Base-by-base conservation (phyloP, 2,888 invertebrate species). In the Eretmocerus hayati region DNA sequence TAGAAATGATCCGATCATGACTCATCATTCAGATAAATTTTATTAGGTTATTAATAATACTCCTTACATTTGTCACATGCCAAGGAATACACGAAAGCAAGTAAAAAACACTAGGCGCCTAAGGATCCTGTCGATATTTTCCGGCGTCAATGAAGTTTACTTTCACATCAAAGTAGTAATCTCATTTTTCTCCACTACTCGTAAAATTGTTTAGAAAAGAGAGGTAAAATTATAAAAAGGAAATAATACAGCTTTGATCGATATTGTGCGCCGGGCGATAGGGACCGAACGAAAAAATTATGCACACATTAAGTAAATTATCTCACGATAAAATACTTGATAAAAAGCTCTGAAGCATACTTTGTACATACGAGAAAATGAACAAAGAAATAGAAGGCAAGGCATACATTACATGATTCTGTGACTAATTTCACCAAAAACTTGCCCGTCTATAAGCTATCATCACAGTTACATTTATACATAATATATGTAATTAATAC, bases 391-490 rank as follows among this genome's bases (percentile, higher is more conserved):
- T 23, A 13, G 33, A 16, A 5, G 15, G 15, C 5, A n/a, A 13
- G 15, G 33, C 31, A 35, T 18, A 20, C 16, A 20, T 20, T 40
- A 21, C 38, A 38, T 48, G 47, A 37, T 36, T 46, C 48, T 50
- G 30, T 48, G 33, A 48, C 43, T 13, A 43, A 41, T 38, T 50
- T 46, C 48, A 46, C 46, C 43, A 42, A 40, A 62, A 67, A 65
- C 62, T 70, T 64, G 66, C 58, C 59, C 57, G 57, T 62, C 65
- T 69, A 69, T 63, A 62, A 54, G 58, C 67, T 69, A 70, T 64
- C 66, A 71, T 71, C 70, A 71, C 70, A 71, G 70, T 68, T 71
- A 71, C 63, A 70, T 64, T 66, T 58, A 66, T 61, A 54, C 54
- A 54, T 54, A 54, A 44, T 51, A 54, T 54, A 62, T 64, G 63